phyloP scores from a whole-genome alignment of 2,797 vertebrate species.

The Xyrichtys novacula region DNA sequence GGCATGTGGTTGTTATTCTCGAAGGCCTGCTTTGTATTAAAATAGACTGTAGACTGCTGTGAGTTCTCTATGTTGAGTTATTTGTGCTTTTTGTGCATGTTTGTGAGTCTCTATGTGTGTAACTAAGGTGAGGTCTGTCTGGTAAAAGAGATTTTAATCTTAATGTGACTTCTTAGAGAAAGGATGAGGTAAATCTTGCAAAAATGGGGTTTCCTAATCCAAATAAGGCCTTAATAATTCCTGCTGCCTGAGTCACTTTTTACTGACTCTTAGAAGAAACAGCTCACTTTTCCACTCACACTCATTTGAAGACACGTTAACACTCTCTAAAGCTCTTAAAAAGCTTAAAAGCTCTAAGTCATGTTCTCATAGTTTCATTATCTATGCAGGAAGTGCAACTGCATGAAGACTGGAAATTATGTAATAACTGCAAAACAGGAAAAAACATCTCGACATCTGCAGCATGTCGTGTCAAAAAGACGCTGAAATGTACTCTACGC shows the following conservation, averaged over 20 bases:
- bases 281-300: slow-evolving; percentile 58
- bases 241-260: slow-evolving; percentile 64
- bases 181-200: no score
- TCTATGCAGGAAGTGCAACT: slow-evolving; percentile 35
- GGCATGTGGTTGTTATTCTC: no score
- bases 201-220: not conserved
- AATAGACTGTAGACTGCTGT: no score
- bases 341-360: not conserved
- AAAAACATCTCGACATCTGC: slow-evolving; percentile 47
- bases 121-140: no score
- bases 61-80: no score
- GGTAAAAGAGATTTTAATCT: no score
- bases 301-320: no score
- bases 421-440: slow-evolving; percentile 35
- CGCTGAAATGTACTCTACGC: slow-evolving; percentile 18
- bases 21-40: no score
- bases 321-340: not conserved
- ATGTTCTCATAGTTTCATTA: not conserved
- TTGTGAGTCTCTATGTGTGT: no score
- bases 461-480: slow-evolving; percentile 18
- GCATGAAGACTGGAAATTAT: slow-evolving; percentile 33
- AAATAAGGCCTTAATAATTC: slow-evolving; percentile 11
- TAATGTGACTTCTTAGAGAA: no score
- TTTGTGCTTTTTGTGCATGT: no score
- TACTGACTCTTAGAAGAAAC: slow-evolving; percentile 60